These are phyloP conservation scores for Phyto melanocephala DNA, from an alignment of 2,888 invertebrate genomes.

Conservation along the genomic window DNA sequence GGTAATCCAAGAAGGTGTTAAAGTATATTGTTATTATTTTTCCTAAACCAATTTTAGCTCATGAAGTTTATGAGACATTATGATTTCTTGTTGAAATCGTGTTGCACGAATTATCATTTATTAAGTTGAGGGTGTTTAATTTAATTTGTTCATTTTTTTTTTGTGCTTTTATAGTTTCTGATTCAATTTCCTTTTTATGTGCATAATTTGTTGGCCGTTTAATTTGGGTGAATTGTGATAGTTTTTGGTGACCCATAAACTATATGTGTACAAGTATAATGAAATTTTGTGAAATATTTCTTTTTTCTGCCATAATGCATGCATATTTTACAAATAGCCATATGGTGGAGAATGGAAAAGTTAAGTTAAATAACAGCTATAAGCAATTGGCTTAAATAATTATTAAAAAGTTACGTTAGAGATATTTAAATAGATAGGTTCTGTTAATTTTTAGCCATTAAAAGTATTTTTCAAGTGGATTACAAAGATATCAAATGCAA, in stretches of 20 bases:
- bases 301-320: neutral
- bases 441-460: too few species aligned
- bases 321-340: neutral
- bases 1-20: constrained; percentile 65
- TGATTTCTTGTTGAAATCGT: constrained; percentile 63
- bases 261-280: constrained; percentile 24
- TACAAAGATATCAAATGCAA: neutral
- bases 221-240: constrained; percentile 38
- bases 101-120: constrained; percentile 65
- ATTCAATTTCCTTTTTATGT: constrained; percentile 58
- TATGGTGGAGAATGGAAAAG: neutral
- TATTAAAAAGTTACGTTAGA: too few species aligned
- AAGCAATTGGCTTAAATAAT: too few species aligned
- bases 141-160: constrained; percentile 48
- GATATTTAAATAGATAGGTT: too few species aligned
- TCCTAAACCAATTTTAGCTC: constrained; percentile 52
- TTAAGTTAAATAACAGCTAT: too few species aligned
- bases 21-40: constrained; percentile 47
- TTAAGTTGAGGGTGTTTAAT: constrained; percentile 64
- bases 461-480: too few species aligned
- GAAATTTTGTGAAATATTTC: constrained; percentile 12
- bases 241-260: constrained; percentile 62
- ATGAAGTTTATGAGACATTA: constrained; percentile 65
- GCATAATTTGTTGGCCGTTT: constrained; percentile 56
- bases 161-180: neutral